Evolutionary conservation across 2,113 vertebrate species (phyloP).

Genomic region (Perca schrenkii): DNA sequence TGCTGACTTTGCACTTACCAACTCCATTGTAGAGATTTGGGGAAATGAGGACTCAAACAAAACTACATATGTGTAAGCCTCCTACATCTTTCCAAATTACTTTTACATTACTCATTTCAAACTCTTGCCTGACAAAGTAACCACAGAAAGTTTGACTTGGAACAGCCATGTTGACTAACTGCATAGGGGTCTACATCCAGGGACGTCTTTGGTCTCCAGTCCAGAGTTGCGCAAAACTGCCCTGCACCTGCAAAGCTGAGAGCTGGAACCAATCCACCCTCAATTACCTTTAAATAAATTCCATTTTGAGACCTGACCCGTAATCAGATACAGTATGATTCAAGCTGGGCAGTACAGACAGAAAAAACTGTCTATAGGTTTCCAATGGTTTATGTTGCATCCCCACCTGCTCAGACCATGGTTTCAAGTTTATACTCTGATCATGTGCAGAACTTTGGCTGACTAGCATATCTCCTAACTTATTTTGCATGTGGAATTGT

Average conservation of each 20-base stretch:
- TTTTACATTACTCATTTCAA: background rate
- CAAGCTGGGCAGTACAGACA: background rate
- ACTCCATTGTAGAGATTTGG: background rate
- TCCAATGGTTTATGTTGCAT: background rate
- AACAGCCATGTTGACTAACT: background rate
- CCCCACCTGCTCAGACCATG: background rate
- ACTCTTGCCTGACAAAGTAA: background rate
- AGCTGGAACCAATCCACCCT: background rate
- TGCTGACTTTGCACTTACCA: background rate
- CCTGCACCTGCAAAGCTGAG: background rate
- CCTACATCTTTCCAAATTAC: background rate
- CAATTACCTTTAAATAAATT: background rate
- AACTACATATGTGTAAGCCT: background rate
- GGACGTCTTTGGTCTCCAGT: background rate
- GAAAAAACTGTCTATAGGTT: background rate
- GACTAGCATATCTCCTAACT: background rate
- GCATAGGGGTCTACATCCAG: background rate
- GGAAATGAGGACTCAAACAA: background rate
- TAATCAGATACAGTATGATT: background rate
- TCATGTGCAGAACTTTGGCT: background rate
- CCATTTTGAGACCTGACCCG: background rate
- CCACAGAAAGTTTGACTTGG: background rate
- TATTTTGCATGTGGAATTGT: background rate
- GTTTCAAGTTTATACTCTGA: background rate
- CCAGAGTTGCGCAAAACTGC: background rate